Conservation (phyloP, 2,888 invertebrate species). For the Thecocarcelia acutangulata region DNA sequence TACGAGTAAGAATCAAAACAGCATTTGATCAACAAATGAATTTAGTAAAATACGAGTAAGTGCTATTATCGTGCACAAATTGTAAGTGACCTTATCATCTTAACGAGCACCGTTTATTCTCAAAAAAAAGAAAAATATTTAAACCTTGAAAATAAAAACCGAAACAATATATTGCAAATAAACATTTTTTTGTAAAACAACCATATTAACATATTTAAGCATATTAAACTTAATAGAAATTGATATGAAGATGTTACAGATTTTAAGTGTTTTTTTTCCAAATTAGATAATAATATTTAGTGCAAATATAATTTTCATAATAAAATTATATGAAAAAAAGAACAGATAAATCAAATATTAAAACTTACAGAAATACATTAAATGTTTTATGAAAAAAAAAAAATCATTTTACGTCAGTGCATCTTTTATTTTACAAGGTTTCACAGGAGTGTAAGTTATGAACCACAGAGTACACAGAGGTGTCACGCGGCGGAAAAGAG, state of each 20-base stretch:
- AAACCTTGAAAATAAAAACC: conserved; percentile 52
- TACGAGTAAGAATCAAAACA: neutral
- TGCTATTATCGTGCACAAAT: neutral
- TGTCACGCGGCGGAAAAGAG: too few relatives aligned
- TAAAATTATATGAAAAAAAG: conserved; percentile 39
- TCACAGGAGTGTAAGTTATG: neutral
- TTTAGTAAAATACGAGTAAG: neutral
- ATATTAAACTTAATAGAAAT: conserved; percentile 29
- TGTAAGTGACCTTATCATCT: conserved; percentile 27
- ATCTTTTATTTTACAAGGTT: neutral
- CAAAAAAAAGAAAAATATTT: conserved; percentile 56
- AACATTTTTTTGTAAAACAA: conserved; percentile 15
- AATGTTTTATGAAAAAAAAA: conserved; percentile 61
- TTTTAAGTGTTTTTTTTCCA: conserved; percentile 65
- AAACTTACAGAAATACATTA: conserved; percentile 56
- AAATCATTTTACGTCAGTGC: neutral
- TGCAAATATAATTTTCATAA: conserved; percentile 68
- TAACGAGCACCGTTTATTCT: conserved; percentile 1
- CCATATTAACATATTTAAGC: conserved; percentile 39
- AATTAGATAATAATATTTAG: conserved; percentile 67
- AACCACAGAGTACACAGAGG: too few relatives aligned
- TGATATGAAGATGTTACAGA: conserved; percentile 58
- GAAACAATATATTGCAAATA: conserved; percentile 42
- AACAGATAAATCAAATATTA: conserved; percentile 43
- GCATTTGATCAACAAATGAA: neutral